These are phyloP conservation scores for Eurytoma adleriae DNA, from an alignment of 2,888 invertebrate genomes.

Conservation along the genomic window DNA sequence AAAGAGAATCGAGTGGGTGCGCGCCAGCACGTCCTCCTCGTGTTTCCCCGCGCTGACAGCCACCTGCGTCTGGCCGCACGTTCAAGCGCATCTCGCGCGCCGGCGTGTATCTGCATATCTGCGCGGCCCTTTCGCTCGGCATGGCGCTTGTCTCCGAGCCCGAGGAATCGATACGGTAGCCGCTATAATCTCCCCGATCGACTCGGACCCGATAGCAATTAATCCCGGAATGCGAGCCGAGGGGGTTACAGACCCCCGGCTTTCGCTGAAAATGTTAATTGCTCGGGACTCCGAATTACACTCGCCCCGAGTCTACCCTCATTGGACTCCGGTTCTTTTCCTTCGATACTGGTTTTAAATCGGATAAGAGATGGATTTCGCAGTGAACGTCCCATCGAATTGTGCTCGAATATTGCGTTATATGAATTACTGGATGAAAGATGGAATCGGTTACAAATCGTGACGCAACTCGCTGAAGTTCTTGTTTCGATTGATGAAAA, in stretches of 20 bases:
- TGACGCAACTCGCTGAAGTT: no score
- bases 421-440: no score
- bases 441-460: no score
- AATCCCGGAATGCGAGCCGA: constrained; percentile 49
- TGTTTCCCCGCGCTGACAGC: constrained; percentile 72
- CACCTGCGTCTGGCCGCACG: constrained; percentile 69
- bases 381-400: no score
- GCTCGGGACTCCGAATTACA: constrained; percentile 35
- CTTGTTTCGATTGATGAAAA: no score
- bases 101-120: constrained; percentile 41
- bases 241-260: not conserved
- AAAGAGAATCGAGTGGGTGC: constrained; percentile 61
- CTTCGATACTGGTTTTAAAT: no score
- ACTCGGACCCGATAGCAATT: constrained; percentile 53
- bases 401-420: no score
- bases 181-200: constrained; percentile 55
- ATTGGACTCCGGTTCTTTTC: no score
- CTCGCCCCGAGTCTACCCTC: not conserved
- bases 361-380: no score
- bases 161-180: constrained; percentile 60
- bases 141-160: constrained; percentile 56
- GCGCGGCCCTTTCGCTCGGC: constrained; percentile 55
- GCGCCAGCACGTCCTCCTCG: constrained; percentile 65
- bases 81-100: constrained; percentile 3
- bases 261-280: constrained; percentile 54